phyloP scores from a whole-genome alignment of 1,140 invertebrate species.

The Leptinotarsa undecemlineata region DNA sequence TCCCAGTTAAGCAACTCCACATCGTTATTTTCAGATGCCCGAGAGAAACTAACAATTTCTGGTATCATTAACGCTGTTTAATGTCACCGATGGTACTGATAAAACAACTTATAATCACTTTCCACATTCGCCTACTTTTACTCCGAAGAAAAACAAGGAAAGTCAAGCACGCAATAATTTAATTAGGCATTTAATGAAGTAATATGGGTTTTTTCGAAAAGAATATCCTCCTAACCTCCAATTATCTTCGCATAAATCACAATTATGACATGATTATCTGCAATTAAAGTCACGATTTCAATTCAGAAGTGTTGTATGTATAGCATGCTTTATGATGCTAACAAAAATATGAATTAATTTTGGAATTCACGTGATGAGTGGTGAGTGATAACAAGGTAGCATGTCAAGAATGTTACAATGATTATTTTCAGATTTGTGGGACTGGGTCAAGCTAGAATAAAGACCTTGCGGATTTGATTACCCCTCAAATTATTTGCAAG shows the following conservation, averaged over 20 bases:
- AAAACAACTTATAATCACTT: constrained; percentile 6
- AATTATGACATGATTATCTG: constrained; percentile 18
- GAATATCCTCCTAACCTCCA: background rate
- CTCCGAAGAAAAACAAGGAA: background rate
- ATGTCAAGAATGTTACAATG: background rate
- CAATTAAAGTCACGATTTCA: constrained; percentile 17
- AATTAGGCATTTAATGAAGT: constrained; percentile 13
- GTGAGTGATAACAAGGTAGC: background rate
- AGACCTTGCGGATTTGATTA: too few relatives aligned
- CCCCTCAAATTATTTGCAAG: too few relatives aligned
- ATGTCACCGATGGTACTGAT: background rate
- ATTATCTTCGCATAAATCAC: constrained; percentile 19
- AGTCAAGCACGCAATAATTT: constrained; percentile 18
- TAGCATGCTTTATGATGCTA: background rate
- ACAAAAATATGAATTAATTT: constrained; percentile 4
- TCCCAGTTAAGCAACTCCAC: too few relatives aligned
- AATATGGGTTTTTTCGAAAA: constrained; percentile 1
- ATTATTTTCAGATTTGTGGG: too few relatives aligned
- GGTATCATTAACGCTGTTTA: background rate
- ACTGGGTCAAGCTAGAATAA: too few relatives aligned
- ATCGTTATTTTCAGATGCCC: background rate
- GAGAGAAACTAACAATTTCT: background rate
- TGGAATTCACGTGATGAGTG: background rate
- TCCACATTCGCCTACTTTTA: background rate
- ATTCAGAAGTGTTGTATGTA: background rate